Conservation (phyloP, 2,888 invertebrate genomes). For the Melanostoma mellinum region DNA sequence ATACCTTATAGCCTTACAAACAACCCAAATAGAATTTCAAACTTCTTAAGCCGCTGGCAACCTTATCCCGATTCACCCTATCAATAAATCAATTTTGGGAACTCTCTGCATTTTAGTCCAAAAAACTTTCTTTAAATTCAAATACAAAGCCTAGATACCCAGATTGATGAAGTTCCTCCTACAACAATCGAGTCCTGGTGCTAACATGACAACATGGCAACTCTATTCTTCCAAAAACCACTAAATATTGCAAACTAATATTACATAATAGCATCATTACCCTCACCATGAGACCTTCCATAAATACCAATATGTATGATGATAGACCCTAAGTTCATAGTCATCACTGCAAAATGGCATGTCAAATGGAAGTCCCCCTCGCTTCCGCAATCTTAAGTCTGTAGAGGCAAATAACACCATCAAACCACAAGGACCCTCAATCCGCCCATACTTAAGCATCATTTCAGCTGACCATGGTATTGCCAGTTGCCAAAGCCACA, state of each 20-base stretch:
- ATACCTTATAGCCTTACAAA: no score
- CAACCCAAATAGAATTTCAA: no score
- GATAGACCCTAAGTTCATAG: slow-evolving; percentile 66
- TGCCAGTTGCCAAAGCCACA: not conserved
- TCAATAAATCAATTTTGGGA: no score
- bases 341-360: slow-evolving; percentile 58
- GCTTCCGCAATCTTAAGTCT: not conserved
- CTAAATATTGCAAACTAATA: slow-evolving; percentile 66
- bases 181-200: no score
- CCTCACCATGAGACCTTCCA: slow-evolving; percentile 55
- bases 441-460: slow-evolving; percentile 67
- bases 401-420: slow-evolving; percentile 40
- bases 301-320: slow-evolving; percentile 62
- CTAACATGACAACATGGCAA: slow-evolving; percentile 33
- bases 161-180: no score
- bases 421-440: slow-evolving; percentile 59
- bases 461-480: slow-evolving; percentile 53
- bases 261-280: slow-evolving; percentile 70
- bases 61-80: no score
- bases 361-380: slow-evolving; percentile 46
- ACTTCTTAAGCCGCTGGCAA: no score
- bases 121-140: no score
- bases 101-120: no score
- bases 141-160: no score
- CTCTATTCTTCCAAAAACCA: slow-evolving; percentile 29